Conservation (phyloP, 1,140 invertebrate species). For the Bombus difficillimus region DNA sequence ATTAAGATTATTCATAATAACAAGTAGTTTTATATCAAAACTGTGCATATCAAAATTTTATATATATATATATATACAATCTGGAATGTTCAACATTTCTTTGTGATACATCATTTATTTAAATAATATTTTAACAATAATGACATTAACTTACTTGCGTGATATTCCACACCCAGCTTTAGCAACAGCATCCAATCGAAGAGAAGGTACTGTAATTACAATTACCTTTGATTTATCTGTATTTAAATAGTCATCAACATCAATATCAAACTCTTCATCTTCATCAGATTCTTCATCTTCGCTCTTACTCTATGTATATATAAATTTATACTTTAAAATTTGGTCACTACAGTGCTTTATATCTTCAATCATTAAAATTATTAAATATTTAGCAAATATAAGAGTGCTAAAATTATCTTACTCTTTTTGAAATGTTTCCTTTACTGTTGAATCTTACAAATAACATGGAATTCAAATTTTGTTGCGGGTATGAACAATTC, state of each 20-base stretch:
- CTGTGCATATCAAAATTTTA: background rate
- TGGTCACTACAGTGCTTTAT: background rate
- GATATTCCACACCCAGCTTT: slow-evolving; percentile 87
- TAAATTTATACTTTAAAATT: background rate
- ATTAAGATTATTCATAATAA: slow-evolving; percentile 28
- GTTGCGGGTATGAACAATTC: background rate
- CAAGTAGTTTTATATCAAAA: slow-evolving; percentile 21
- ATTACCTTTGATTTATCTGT: slow-evolving; percentile 81
- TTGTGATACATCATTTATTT: background rate
- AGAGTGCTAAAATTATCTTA: background rate
- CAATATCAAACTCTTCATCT: background rate
- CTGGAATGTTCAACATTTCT: background rate
- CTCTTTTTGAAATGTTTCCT: background rate
- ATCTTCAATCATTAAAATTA: background rate
- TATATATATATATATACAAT: background rate
- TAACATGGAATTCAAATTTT: background rate
- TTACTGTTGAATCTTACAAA: slow-evolving; percentile 28
- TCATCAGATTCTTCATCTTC: background rate
- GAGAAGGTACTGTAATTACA: slow-evolving; percentile 84
- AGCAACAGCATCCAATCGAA: slow-evolving; percentile 86
- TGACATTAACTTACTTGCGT: slow-evolving; percentile 82
- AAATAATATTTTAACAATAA: slow-evolving; percentile 20
- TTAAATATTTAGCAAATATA: background rate
- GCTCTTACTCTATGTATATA: background rate
- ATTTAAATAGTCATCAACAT: slow-evolving; percentile 10